A percentile compares a stretch with the other conserved stretches of the same genome.
Conservation (phyloP, 1,140 invertebrate species). For the Parasteatoda tepidariorum region DNA sequence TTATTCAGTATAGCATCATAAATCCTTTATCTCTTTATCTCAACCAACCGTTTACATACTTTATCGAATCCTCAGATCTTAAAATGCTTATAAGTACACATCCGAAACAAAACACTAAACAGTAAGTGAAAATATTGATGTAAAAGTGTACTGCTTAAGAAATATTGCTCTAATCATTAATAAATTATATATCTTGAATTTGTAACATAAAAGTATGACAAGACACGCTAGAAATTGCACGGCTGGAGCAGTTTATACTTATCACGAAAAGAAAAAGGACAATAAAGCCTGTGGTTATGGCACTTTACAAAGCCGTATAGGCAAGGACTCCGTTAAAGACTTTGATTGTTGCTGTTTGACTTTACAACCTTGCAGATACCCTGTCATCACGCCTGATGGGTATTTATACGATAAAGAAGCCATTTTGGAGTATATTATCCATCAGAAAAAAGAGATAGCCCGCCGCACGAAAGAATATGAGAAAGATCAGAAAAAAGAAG, state of each 20-base stretch:
- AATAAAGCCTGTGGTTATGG: conserved; percentile 79
- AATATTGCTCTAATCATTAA: no score
- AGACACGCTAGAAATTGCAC: conserved; percentile 98
- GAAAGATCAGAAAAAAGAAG: conserved; percentile 78
- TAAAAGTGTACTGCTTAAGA: no score
- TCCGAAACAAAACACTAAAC: no score
- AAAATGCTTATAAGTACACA: no score
- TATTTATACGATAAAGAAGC: conserved; percentile 98
- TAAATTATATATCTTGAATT: no score
- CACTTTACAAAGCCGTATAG: conserved; percentile 76
- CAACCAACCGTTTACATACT: no score
- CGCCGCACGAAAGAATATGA: conserved; percentile 94
- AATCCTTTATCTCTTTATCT: no score
- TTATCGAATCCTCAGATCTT: no score
- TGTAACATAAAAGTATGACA: no score
- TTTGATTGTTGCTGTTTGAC: conserved; percentile 99
- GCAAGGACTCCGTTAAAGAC: conserved; percentile 96
- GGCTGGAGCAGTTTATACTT: conserved; percentile 97
- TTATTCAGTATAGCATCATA: no score
- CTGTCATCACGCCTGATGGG: conserved; percentile 90
- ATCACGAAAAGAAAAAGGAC: conserved; percentile 98
- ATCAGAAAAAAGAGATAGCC: conserved; percentile 93
- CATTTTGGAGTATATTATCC: conserved; percentile 93
- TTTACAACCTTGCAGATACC: conserved; percentile 93
- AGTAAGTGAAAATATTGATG: no score